Base-by-base conservation (phyloP, 2,797 vertebrate species). In the Channa striata region DNA sequence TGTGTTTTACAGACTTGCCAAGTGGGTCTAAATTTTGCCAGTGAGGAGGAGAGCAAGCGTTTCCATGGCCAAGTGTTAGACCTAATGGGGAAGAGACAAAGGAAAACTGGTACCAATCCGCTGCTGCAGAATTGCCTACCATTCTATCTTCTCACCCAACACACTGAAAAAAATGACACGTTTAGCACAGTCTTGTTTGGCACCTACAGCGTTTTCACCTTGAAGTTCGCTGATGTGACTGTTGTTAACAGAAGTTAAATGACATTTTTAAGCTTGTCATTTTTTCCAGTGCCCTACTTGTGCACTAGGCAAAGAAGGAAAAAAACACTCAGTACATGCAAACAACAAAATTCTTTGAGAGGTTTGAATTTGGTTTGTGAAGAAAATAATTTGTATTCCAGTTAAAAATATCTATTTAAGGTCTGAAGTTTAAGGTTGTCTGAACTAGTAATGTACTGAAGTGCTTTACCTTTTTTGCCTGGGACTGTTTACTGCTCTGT, bases 11-110 rank as follows among this genome's bases (percentile, higher is more conserved):
- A 93, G 93, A 65, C 75, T 19, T 96, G 94, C 93, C 97, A 98
- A 92, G 93, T 98, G 90, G 97, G 97, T 88, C 94, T 99, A 91
- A 99, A 99, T 94, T 99, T 98, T 92, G 94, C 97, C 91, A 97
- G 68, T 72, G 97, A 98, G 92, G 97, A 98, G 85, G 98, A 99
- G 92, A 93, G 95, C 88, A 97, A 96, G 89, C 94, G 91, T 80
- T 98, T 99, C 91, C 91, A 93, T 53, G 80, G 72, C 81, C 83
- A 92, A 30, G 42, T 95, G 78, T 72, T 69, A 19, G 97, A 98
- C 4, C 89, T 98, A 49, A 44, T 95, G 72, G 88, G 89, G 66
- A 95, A 89, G 85, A 93, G 94, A 83, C 95, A 94, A 62, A 96
- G 96, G 87, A 99, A 94, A 95, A 95, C 95, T 47, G 98, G 98